Evolutionary conservation across 2,113 vertebrate genomes (phyloP).

Genomic region (Heliornis fulica): DNA sequence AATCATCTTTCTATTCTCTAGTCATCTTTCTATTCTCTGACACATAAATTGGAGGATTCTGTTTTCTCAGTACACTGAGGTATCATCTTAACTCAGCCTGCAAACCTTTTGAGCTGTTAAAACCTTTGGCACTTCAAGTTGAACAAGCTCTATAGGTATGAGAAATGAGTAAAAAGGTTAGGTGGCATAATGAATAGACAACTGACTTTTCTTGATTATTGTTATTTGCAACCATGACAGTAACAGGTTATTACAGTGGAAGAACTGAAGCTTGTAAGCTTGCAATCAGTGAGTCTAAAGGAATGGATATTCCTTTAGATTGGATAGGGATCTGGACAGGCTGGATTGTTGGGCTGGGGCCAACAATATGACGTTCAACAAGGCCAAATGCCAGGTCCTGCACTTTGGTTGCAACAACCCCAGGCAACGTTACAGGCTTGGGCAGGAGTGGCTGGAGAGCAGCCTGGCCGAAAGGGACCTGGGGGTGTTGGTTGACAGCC

Average conservation of each 20-base stretch:
- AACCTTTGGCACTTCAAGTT: neutral
- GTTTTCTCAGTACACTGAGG: neutral
- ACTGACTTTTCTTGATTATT: neutral
- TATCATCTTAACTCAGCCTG: neutral
- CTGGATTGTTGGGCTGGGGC: no score
- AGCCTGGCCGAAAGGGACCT: no score
- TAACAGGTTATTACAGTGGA: neutral
- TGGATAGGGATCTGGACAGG: no score
- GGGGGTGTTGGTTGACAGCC: no score
- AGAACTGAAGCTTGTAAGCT: neutral
- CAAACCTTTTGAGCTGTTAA: neutral
- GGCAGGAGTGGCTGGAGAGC: no score
- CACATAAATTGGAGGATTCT: neutral
- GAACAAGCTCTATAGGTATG: neutral
- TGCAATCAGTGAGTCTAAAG: neutral
- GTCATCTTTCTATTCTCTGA: neutral
- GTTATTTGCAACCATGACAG: neutral
- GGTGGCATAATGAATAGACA: neutral
- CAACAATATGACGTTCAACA: no score
- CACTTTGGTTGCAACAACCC: no score
- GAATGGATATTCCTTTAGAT: no score
- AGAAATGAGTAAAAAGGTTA: neutral
- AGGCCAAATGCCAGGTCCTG: no score
- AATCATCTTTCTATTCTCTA: neutral
- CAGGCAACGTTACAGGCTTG: no score